Conservation (phyloP, 1,140 invertebrate species). For the Leptopilina clavipes region DNA sequence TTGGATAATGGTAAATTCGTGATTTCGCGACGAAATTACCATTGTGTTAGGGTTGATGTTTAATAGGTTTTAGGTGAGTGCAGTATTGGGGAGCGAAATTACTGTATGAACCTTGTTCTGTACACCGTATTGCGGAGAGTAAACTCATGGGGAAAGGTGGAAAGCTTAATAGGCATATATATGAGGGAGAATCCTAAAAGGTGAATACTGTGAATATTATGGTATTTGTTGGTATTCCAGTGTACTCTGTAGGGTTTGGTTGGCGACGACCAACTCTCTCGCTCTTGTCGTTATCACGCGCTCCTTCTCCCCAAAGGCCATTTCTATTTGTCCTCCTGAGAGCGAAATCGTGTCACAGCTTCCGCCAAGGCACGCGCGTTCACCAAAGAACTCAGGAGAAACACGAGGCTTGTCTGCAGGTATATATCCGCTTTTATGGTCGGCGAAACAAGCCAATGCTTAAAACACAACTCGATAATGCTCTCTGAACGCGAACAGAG, state of each 20-base stretch:
- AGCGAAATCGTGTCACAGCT: slow-evolving; percentile 70
- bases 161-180: background rate
- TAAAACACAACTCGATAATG: slow-evolving; percentile 46
- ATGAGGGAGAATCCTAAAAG: background rate
- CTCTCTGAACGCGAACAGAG: slow-evolving; percentile 41
- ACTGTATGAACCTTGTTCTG: slow-evolving; percentile 1
- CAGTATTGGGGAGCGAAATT: slow-evolving; percentile 7
- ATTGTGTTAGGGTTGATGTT: background rate
- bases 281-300: slow-evolving; percentile 67
- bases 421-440: slow-evolving; percentile 62
- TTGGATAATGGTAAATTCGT: background rate
- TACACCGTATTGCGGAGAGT: background rate
- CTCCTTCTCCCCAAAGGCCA: slow-evolving; percentile 59
- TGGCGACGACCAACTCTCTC: slow-evolving; percentile 54
- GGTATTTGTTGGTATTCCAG: background rate
- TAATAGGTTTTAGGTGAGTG: slow-evolving; percentile 10
- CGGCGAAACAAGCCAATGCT: slow-evolving; percentile 54
- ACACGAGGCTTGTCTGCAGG: slow-evolving; percentile 51
- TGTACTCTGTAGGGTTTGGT: slow-evolving; percentile 35
- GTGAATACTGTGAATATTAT: background rate
- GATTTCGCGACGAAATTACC: slow-evolving; percentile 23
- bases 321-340: slow-evolving; percentile 73
- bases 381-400: slow-evolving; percentile 55
- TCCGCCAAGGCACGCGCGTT: slow-evolving; percentile 66
- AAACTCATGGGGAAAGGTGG: background rate